Evolutionary conservation across 2,888 invertebrate species (phyloP).

Genomic region (Helicoverpa assulta): DNA sequence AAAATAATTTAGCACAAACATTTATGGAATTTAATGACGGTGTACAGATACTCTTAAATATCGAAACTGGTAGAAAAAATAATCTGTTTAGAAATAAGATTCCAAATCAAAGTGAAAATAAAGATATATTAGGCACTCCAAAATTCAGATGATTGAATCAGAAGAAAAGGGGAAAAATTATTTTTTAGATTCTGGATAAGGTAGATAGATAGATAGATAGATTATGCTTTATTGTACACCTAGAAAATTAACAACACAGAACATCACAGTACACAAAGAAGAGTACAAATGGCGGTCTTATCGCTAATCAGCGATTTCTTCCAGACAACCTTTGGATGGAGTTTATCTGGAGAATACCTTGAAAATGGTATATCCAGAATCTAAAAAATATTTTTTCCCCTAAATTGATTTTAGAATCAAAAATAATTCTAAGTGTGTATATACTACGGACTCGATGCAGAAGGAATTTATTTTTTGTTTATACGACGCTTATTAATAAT

Average conservation of each 20-base stretch:
- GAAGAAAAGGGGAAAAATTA: too few species aligned
- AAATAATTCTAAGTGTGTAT: conserved; percentile 69
- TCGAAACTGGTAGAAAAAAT: not conserved
- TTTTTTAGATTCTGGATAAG: too few species aligned
- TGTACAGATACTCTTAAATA: conserved; percentile 28
- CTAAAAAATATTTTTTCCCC: not conserved
- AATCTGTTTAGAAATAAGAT: conserved; percentile 2
- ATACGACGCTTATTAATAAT: conserved; percentile 55
- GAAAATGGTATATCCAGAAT: too few species aligned
- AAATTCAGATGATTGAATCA: too few species aligned
- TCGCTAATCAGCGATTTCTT: too few species aligned
- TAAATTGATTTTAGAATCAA: conserved; percentile 45
- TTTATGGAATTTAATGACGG: conserved; percentile 15
- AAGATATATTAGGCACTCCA: not conserved
- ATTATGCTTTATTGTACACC: too few species aligned
- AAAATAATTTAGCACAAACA: conserved; percentile 46
- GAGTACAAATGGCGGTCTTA: too few species aligned
- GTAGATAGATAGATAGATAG: too few species aligned
- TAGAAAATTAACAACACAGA: too few species aligned
- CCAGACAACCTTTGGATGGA: too few species aligned
- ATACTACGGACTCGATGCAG: conserved; percentile 78
- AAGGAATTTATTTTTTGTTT: conserved; percentile 82
- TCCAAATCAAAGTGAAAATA: conserved; percentile 2
- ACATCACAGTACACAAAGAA: too few species aligned
- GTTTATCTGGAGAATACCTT: too few species aligned